A percentile compares a stretch with the other conserved stretches of the same genome.
Conservation (phyloP, 2,113 vertebrate species). For the Dromaius novaehollandiae region DNA sequence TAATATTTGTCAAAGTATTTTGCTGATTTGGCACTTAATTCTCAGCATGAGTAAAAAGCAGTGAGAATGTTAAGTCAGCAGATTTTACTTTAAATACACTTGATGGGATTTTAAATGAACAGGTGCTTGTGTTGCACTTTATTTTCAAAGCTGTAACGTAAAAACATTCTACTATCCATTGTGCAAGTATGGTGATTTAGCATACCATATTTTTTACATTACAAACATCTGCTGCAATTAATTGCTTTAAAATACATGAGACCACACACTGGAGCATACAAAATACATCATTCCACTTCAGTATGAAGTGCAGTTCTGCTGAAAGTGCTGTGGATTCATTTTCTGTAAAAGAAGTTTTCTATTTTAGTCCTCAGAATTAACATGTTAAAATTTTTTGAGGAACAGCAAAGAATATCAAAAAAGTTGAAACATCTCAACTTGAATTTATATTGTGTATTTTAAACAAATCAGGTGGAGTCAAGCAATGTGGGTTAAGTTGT, state of each 20-base stretch:
- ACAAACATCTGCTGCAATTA: background rate
- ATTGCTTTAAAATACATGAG: background rate
- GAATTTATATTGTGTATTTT: background rate
- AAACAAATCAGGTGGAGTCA: background rate
- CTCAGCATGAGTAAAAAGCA: background rate
- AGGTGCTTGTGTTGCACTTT: background rate
- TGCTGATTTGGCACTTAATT: background rate
- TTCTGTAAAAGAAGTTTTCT: background rate
- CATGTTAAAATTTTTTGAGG: background rate
- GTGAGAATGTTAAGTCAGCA: background rate
- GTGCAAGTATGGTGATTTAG: background rate
- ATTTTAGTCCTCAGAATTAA: background rate
- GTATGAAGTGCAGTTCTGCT: background rate
- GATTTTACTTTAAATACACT: background rate
- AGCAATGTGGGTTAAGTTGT: background rate
- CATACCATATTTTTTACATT: background rate
- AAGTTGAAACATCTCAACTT: conserved; percentile 32
- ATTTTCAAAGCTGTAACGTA: background rate
- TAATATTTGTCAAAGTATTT: background rate
- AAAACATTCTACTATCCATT: background rate
- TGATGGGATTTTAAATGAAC: background rate
- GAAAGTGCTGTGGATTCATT: background rate
- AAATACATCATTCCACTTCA: background rate
- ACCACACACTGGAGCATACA: background rate
- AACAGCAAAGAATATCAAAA: background rate